Evolutionary conservation across 2,113 vertebrate genomes (phyloP).

Genomic region (Nyctibius bracteatus): DNA sequence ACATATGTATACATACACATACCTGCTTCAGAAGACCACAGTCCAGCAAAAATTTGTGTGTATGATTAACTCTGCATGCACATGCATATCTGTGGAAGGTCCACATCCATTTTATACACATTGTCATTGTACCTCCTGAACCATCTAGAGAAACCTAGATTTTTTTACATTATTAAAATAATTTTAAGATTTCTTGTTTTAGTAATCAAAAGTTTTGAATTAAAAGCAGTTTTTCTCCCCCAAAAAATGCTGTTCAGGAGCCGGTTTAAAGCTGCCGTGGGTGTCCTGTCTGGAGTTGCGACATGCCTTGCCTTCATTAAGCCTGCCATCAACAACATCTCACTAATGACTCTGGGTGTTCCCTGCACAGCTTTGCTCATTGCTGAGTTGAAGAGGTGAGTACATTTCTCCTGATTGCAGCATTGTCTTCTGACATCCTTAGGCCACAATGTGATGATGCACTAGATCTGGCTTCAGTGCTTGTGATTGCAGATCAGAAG

Average conservation of each 20-base stretch:
- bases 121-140: not conserved
- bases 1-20: accelerated
- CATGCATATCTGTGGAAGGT: not conserved
- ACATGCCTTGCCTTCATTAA: conserved; percentile 94
- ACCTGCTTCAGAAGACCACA: not conserved
- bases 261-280: conserved; percentile 92
- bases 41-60: not conserved
- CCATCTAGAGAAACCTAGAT: not conserved
- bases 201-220: not conserved
- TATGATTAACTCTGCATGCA: not conserved
- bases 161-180: not conserved
- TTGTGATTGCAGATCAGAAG: not conserved
- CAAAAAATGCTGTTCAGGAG: conserved; percentile 67
- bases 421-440: not conserved
- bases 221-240: not conserved
- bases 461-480: not conserved
- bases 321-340: conserved; percentile 93
- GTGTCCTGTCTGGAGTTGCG: conserved; percentile 88
- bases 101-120: not conserved
- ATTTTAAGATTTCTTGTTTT: not conserved
- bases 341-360: conserved; percentile 91
- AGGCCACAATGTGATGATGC: accelerated
- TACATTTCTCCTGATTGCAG: not conserved
- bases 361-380: conserved; percentile 90
- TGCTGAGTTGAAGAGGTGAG: conserved; percentile 91